Conservation (phyloP, 2,888 invertebrate genomes). For the Orthosia cruda region DNA sequence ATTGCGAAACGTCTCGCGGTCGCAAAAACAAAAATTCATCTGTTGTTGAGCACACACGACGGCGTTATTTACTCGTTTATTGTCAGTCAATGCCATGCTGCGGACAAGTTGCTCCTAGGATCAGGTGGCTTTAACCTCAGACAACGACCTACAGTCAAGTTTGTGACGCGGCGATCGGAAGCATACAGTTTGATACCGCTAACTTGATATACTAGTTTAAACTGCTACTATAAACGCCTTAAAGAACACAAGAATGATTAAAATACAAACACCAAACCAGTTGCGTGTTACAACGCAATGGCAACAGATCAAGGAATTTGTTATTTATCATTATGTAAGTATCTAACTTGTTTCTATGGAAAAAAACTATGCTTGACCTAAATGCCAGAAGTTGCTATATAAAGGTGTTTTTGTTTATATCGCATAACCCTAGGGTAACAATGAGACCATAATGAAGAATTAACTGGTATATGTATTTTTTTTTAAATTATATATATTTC, state of each 20-base stretch:
- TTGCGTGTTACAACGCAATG: slow-evolving; percentile 31
- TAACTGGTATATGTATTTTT: no score
- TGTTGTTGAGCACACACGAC: slow-evolving; percentile 60
- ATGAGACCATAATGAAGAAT: no score
- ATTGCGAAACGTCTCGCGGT: slow-evolving; percentile 73
- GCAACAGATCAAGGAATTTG: slow-evolving; percentile 32
- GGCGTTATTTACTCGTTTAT: slow-evolving; percentile 67
- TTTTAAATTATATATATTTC: no score
- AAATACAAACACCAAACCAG: slow-evolving; percentile 41
- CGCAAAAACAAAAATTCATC: slow-evolving; percentile 70
- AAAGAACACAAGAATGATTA: slow-evolving; percentile 13
- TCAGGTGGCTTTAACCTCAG: slow-evolving; percentile 70
- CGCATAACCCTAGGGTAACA: no score
- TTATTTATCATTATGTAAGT: slow-evolving; percentile 17
- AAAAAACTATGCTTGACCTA: slow-evolving; percentile 44
- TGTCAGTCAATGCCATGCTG: slow-evolving; percentile 75
- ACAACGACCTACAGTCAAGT: slow-evolving; percentile 64
- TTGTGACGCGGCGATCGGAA: slow-evolving; percentile 49
- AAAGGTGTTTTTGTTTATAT: no score
- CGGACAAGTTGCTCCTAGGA: slow-evolving; percentile 58
- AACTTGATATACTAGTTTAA: slow-evolving; percentile 42
- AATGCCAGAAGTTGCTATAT: slow-evolving; percentile 12
- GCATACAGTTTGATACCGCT: slow-evolving; percentile 24
- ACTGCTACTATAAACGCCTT: slow-evolving; percentile 9
- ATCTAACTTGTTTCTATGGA: slow-evolving; percentile 26